Conservation (phyloP, 2,888 invertebrate genomes). For the Ennomos erosarius region DNA sequence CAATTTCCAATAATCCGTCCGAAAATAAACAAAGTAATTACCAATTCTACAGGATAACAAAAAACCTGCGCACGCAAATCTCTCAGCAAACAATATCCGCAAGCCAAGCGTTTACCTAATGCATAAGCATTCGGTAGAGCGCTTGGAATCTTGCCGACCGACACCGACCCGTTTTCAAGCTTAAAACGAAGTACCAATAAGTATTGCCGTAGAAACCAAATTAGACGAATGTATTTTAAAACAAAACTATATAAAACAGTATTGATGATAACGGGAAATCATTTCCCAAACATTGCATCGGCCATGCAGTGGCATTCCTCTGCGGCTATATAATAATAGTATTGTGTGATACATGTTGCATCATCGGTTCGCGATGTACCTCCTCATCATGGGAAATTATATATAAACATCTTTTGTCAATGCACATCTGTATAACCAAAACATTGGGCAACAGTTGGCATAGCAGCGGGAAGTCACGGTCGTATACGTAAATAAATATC, state of each 20-base stretch:
- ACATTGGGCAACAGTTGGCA: slow-evolving; percentile 2
- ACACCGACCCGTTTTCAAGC: slow-evolving; percentile 23
- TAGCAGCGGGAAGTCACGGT: too few species aligned
- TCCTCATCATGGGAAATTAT: slow-evolving; percentile 8
- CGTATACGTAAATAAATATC: too few species aligned
- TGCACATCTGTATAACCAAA: slow-evolving; percentile 15
- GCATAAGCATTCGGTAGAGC: slow-evolving; percentile 18
- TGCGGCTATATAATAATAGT: background rate
- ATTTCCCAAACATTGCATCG: slow-evolving; percentile 12
- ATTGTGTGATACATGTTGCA: slow-evolving; percentile 5
- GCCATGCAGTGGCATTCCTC: slow-evolving; percentile 9
- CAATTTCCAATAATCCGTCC: too few species aligned
- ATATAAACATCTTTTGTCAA: slow-evolving; percentile 14
- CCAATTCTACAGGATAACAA: slow-evolving; percentile 6
- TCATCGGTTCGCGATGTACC: slow-evolving; percentile 2
- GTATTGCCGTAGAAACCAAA: slow-evolving; percentile 23
- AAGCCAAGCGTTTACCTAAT: slow-evolving; percentile 13
- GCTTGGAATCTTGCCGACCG: slow-evolving; percentile 18
- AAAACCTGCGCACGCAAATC: slow-evolving; percentile 3
- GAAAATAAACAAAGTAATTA: slow-evolving; percentile 1
- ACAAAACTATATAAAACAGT: slow-evolving; percentile 9
- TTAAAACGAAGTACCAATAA: slow-evolving; percentile 16
- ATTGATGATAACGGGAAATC: slow-evolving; percentile 16
- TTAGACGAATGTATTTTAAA: slow-evolving; percentile 16
- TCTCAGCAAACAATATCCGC: slow-evolving; percentile 6